Evolutionary conservation across 2,888 invertebrate genomes (phyloP), one percentile per base, ranked within the genome.

Genomic region (Diaperis boleti): DNA sequence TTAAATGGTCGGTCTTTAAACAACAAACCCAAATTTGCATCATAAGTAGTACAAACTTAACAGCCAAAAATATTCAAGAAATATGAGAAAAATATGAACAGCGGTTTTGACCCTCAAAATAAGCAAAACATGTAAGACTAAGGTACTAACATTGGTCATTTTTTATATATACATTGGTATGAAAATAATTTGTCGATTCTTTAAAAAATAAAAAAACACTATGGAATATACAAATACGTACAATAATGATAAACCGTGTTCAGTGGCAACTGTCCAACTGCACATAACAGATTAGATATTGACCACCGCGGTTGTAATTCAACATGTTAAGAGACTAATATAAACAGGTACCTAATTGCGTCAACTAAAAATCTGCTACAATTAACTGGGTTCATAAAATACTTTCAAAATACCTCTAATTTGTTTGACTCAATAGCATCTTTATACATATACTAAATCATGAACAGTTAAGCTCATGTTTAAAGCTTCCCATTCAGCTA

Each of bases 91-190:
- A 29, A 45, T 18, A 45, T 18, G 5, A 3, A 22, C 33, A 15
- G n/a, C n/a, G n/a, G n/a, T n/a, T 10, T 10, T 17, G 2, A 20
- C 17, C 18, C 7, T 13, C 31, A 33, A 17, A 45, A 15, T 37
- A 37, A 56, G 33, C 44, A 8, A 10, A 31, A 15, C 17, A 49
- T 31, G 39, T 55, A 44, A n/a, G 14, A 44, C 55, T 41, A 54
- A 54, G 33, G 37, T 35, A 44, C 13, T 22, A 57, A 60, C 59
- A 52, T 60, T 60, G 59, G 59, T 60, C 59, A 42, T 33, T 33
- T 26, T 41, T 49, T 50, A 59, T 59, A 49, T 49, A 59, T 49
- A 59, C 8, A 29, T n/a, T 29, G 14, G 18, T 60, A 60, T 15
- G 52, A 60, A 52, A 52, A 60, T 60, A 60, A 60, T 17, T 52